Evolutionary conservation across 2,888 invertebrate genomes (phyloP).

Genomic region (Heliconius hortense): DNA sequence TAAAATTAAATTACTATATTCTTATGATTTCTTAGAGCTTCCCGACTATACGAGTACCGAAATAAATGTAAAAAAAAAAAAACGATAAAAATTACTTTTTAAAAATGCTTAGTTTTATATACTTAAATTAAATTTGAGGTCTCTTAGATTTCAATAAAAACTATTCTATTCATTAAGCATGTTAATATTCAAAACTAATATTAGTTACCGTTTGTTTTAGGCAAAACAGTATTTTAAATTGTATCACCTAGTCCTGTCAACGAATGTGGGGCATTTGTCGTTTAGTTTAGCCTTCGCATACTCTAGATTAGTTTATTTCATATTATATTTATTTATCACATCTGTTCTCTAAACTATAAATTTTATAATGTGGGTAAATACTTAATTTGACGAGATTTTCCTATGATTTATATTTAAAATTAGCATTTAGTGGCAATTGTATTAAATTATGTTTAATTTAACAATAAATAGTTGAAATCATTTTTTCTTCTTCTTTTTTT

Average conservation of each 20-base stretch:
- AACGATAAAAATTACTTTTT: background rate
- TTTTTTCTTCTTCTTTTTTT: slow-evolving; percentile 15
- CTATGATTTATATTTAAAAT: slow-evolving; percentile 35
- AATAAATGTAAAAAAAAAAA: slow-evolving; percentile 7
- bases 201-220: slow-evolving; percentile 39
- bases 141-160: slow-evolving; percentile 20
- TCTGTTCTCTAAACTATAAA: background rate
- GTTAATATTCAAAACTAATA: slow-evolving; percentile 33
- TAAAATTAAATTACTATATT: background rate
- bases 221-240: slow-evolving; percentile 45
- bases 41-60: background rate
- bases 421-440: slow-evolving; percentile 30
- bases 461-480: slow-evolving; percentile 28
- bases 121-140: slow-evolving; percentile 12
- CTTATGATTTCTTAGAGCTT: slow-evolving; percentile 3
- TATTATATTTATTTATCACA: background rate
- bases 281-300: slow-evolving; percentile 34
- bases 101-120: slow-evolving; percentile 6
- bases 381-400: slow-evolving; percentile 45
- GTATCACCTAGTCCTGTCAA: slow-evolving; percentile 52
- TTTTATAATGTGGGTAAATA: slow-evolving; percentile 20
- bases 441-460: slow-evolving; percentile 31
- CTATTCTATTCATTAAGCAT: slow-evolving; percentile 23
- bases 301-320: slow-evolving; percentile 11
- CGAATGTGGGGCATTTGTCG: slow-evolving; percentile 49